A percentile compares a stretch with the other conserved stretches of the same genome.
Conservation (phyloP, 2,888 invertebrate genomes). For the Orchestes rusci region DNA sequence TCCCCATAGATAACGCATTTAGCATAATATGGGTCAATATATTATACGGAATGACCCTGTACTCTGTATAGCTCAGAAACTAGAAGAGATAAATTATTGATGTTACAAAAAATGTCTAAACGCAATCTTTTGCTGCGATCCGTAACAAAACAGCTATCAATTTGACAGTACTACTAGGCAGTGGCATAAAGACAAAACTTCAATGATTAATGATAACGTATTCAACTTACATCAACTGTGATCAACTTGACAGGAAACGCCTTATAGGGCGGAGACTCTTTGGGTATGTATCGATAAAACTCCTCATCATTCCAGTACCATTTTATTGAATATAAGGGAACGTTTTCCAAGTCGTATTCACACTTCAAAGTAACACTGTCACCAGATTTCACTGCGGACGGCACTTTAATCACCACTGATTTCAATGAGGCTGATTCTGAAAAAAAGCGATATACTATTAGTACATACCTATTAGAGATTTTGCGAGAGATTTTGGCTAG, state of each 20-base stretch:
- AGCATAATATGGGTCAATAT: no score
- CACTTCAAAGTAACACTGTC: conserved; percentile 46
- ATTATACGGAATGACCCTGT: no score
- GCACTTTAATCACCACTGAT: conserved; percentile 41
- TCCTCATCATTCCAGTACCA: conserved; percentile 51
- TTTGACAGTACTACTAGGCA: neutral
- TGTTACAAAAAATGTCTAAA: no score
- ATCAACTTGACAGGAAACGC: conserved; percentile 46
- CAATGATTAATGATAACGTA: neutral
- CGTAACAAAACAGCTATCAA: neutral
- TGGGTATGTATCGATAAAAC: conserved; percentile 50
- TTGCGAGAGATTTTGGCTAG: no score
- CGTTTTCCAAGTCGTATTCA: conserved; percentile 49
- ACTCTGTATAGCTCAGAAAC: no score
- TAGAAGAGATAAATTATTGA: no score
- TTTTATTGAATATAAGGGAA: conserved; percentile 48
- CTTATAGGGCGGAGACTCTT: conserved; percentile 48
- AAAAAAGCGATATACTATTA: no score
- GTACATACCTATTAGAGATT: no score
- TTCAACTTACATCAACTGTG: conserved; percentile 47
- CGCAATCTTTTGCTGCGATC: no score
- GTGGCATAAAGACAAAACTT: neutral
- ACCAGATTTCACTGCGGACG: conserved; percentile 45
- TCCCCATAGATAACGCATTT: no score
- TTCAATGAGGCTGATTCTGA: conserved; percentile 36